phyloP scores from a whole-genome alignment of 2,113 vertebrate genomes.

The Gila orcuttii region DNA sequence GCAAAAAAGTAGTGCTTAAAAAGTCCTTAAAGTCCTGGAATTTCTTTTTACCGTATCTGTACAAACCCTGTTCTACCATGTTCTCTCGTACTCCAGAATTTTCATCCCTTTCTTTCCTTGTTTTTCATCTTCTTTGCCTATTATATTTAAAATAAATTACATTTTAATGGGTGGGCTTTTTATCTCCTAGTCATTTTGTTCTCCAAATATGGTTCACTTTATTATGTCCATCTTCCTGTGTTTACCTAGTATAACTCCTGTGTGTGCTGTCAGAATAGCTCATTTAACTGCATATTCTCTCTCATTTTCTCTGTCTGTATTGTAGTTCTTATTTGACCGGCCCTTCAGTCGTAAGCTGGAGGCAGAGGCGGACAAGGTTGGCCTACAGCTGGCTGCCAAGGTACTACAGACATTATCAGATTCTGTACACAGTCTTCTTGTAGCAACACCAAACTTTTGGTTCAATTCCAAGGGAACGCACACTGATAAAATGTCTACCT shows the following conservation, averaged over 20 bases:
- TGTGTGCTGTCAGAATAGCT: slow-evolving; percentile 20
- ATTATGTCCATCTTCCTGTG: neutral
- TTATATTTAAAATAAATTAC: slow-evolving; percentile 24
- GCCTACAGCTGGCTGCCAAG: slow-evolving; percentile 92
- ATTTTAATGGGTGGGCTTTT: slow-evolving; percentile 22
- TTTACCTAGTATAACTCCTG: slow-evolving; percentile 22
- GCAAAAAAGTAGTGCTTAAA: too few relatives aligned
- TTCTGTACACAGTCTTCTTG: neutral
- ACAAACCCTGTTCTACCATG: neutral
- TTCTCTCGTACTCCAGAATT: neutral
- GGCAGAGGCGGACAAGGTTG: slow-evolving; percentile 90
- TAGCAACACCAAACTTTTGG: too few relatives aligned
- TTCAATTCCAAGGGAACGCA: neutral
- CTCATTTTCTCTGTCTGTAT: slow-evolving; percentile 46
- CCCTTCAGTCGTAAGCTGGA: slow-evolving; percentile 91
- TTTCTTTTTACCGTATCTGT: too few relatives aligned
- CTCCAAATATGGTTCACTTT: slow-evolving; percentile 18
- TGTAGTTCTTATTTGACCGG: slow-evolving; percentile 85
- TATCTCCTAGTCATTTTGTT: slow-evolving; percentile 34
- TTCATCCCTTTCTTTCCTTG: neutral
- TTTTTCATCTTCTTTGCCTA: neutral
- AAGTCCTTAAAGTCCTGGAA: too few relatives aligned
- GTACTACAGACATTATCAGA: slow-evolving; percentile 68
- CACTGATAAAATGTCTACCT: neutral
- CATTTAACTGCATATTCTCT: slow-evolving; percentile 1